A percentile compares a stretch with the other conserved stretches of the same genome.
Conservation (phyloP, 2,888 invertebrate genomes). For the Nipponacmea schrenckii region DNA sequence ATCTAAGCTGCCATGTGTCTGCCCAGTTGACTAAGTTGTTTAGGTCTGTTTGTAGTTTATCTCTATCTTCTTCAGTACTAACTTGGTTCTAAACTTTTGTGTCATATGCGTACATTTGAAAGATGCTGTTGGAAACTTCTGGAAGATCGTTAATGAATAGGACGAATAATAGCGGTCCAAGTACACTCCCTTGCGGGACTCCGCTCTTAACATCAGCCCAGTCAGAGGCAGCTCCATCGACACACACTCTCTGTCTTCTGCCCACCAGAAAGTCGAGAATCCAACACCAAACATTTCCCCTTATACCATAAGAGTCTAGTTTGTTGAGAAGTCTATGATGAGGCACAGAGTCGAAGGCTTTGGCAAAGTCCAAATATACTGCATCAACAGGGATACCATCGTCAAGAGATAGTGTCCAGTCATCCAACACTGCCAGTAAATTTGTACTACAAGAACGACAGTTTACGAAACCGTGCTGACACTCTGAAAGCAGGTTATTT, state of each 20-base stretch:
- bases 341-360: conserved; percentile 26
- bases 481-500: too few relatives aligned
- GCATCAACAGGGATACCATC: background rate
- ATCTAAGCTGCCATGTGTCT: too few relatives aligned
- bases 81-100: conserved; percentile 17
- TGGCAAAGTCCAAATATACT: conserved; percentile 23
- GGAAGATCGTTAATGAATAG: conserved; percentile 31
- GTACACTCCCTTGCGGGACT: too few relatives aligned
- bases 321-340: conserved; percentile 21
- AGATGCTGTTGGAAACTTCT: conserved; percentile 3
- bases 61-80: too few relatives aligned
- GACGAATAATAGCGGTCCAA: conserved; percentile 29
- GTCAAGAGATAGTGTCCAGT: background rate
- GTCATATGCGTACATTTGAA: conserved; percentile 26
- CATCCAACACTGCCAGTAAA: too few relatives aligned
- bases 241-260: conserved; percentile 5
- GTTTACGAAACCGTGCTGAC: too few relatives aligned
- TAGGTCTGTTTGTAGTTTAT: too few relatives aligned
- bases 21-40: too few relatives aligned
- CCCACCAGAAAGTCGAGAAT: conserved; percentile 9
- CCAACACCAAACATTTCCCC: conserved; percentile 11
- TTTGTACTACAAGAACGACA: too few relatives aligned
- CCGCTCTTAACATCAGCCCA: too few relatives aligned
- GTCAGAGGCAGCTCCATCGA: too few relatives aligned
- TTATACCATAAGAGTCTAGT: conserved; percentile 17